These are phyloP conservation scores for Zophobas morio DNA, from an alignment of 1,140 invertebrate genomes.

Conservation along the genomic window DNA sequence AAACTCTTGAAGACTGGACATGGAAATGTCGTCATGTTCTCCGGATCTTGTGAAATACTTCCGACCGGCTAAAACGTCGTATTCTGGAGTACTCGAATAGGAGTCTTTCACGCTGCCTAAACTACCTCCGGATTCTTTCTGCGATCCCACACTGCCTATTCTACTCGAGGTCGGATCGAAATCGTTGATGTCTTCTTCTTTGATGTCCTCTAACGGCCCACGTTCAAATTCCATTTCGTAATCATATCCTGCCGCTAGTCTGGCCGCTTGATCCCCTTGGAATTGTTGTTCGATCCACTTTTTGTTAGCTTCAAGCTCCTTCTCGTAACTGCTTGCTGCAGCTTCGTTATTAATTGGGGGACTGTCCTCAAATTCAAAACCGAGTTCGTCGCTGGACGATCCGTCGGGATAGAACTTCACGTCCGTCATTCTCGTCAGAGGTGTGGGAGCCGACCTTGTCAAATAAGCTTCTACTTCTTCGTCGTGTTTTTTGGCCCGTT, in stretches of 20 bases:
- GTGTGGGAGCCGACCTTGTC: constrained; percentile 74
- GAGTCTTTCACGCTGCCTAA: constrained; percentile 83
- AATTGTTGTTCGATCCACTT: constrained; percentile 93
- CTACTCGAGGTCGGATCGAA: constrained; percentile 84
- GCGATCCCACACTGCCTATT: constrained; percentile 85
- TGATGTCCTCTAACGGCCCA: constrained; percentile 90
- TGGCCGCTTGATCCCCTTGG: constrained; percentile 76
- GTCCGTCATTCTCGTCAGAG: constrained; percentile 71
- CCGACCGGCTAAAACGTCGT: constrained; percentile 84
- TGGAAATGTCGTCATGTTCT: constrained; percentile 92
- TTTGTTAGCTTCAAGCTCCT: constrained; percentile 81
- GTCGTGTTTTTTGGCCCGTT: constrained; percentile 74
- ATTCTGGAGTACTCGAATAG: constrained; percentile 87
- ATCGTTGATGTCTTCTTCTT: constrained; percentile 89
- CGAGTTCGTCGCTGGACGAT: constrained; percentile 74
- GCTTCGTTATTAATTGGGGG: constrained; percentile 72
- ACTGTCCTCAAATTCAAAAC: constrained; percentile 85
- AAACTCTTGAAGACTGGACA: constrained; percentile 95
- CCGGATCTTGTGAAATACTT: constrained; percentile 84
- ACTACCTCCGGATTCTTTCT: constrained; percentile 85
- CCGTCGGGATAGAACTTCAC: constrained; percentile 69
- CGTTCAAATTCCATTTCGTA: constrained; percentile 81
- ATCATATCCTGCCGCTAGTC: constrained; percentile 76
- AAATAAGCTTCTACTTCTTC: constrained; percentile 84
- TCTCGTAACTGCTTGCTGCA: constrained; percentile 71